Base-by-base conservation (phyloP, 2,797 vertebrate species). In the Arnoldichthys spilopterus region DNA sequence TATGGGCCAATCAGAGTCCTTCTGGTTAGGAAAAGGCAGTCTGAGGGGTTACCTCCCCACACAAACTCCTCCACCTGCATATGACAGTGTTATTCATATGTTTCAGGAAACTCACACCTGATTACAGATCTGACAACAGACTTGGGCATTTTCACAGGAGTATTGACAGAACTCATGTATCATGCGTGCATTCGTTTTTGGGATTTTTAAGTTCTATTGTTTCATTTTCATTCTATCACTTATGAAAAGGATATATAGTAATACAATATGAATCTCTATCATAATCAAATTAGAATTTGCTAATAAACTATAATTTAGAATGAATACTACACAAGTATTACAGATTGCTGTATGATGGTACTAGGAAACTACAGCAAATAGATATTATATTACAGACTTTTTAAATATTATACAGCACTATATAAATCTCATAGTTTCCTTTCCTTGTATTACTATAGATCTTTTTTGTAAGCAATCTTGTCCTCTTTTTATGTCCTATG, bases 51-150 rank as follows among this genome's bases (percentile, higher is more conserved):
- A 95, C 78, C 91, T 96, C 0, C 92, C 96, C 20, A 93, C 95
- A 0, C 95, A 95, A 81, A 95, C 94, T 0, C 95, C 96, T 0
- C 97, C 98, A 59, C 97, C 97, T 0, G 95, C 97, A 3, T 98
- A 99, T 6, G 95, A 98, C 85, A 96, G 95, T 63, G 95, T 98
- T 88, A 96, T 98, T 83, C 96, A 95, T 76, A 95, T 96, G 6
- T 97, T 92, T 79, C 86, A 93, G 61, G 91, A 94, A 86, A 90
- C 92, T 1, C 84, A 89, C 77, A 91, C 92, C 68, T 94, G 85
- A 94, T n/a, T 72, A 32, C 71, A n/a, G 59, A 28, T 62, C 59
- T 74, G 30, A 58, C 11, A 3, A 64, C 4, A 67, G 40, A 45
- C 24, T 26, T 28, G 12, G 43, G 22, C 61, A 63, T 63, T 62